Conservation (phyloP, 2,113 vertebrate genomes). For the Myrmecobius fasciatus region DNA sequence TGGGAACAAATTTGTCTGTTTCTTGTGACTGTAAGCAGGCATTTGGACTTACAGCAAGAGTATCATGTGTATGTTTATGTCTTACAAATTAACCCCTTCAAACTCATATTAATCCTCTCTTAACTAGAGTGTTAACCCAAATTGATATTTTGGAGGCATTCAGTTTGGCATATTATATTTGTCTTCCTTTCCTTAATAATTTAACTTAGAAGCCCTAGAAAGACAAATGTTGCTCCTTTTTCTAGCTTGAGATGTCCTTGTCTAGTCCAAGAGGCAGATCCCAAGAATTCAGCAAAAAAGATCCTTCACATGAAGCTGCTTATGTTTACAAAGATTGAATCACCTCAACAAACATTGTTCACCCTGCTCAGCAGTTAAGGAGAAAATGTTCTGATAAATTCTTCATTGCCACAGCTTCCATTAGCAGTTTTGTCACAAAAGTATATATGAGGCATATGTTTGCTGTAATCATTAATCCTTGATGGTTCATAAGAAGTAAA, state of each 20-base stretch:
- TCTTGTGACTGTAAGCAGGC: slow-evolving; percentile 19
- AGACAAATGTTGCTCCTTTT: background rate
- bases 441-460: background rate
- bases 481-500: background rate
- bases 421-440: background rate
- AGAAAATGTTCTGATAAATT: background rate
- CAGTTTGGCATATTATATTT: background rate
- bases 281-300: background rate
- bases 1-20: slow-evolving; percentile 31
- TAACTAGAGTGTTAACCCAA: slow-evolving; percentile 4
- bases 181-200: background rate
- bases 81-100: background rate
- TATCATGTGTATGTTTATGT: background rate
- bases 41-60: background rate
- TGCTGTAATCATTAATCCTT: background rate
- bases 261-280: background rate
- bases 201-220: slow-evolving; percentile 32
- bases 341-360: background rate
- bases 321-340: background rate
- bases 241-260: background rate
- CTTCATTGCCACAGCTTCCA: background rate
- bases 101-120: slow-evolving; percentile 14
- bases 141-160: background rate
- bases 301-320: background rate
- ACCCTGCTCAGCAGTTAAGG: background rate